A percentile compares a stretch with the other conserved stretches of the same genome.
phyloP scores from a whole-genome alignment of 64 coral and sea anemone species.

The Acropora tenuis region DNA sequence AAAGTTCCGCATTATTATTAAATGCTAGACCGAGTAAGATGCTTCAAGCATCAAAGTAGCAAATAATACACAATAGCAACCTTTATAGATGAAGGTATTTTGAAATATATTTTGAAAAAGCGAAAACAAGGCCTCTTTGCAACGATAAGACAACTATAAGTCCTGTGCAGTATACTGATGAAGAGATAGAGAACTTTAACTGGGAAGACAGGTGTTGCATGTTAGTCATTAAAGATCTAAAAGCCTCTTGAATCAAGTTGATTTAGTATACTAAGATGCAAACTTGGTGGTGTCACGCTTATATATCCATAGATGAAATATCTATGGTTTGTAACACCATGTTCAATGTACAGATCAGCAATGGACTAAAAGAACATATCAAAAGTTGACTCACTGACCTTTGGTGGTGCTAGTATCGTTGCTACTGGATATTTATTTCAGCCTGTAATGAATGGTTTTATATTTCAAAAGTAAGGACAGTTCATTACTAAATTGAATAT shows the following conservation, averaged over 20 bases:
- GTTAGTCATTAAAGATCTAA: conserved; percentile 63
- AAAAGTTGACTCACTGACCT: too few relatives aligned
- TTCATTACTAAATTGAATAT: too few relatives aligned
- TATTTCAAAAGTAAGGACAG: neutral
- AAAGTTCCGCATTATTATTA: neutral
- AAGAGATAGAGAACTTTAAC: too few relatives aligned
- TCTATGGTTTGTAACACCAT: conserved; percentile 48
- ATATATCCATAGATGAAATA: conserved; percentile 49
- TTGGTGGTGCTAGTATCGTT: neutral
- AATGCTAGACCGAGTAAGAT: neutral
- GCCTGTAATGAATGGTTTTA: conserved; percentile 70
- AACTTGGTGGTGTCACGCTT: conserved; percentile 49
- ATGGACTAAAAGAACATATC: conserved; percentile 22
- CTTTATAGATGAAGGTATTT: neutral
- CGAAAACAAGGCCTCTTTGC: too few relatives aligned
- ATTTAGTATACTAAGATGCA: conserved; percentile 50
- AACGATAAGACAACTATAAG: too few relatives aligned
- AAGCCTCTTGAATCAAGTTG: conserved; percentile 61
- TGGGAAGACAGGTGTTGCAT: neutral
- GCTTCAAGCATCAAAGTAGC: conserved; percentile 41
- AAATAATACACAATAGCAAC: conserved; percentile 11
- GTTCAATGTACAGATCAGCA: conserved; percentile 54
- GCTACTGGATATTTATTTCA: conserved; percentile 53
- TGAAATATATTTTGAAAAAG: neutral
- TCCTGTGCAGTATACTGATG: too few relatives aligned